A percentile compares a stretch with the other conserved stretches of the same genome.
These are phyloP conservation scores for Drosophila melanosoma DNA, from an alignment of 2,888 invertebrate species.

Conservation along the genomic window DNA sequence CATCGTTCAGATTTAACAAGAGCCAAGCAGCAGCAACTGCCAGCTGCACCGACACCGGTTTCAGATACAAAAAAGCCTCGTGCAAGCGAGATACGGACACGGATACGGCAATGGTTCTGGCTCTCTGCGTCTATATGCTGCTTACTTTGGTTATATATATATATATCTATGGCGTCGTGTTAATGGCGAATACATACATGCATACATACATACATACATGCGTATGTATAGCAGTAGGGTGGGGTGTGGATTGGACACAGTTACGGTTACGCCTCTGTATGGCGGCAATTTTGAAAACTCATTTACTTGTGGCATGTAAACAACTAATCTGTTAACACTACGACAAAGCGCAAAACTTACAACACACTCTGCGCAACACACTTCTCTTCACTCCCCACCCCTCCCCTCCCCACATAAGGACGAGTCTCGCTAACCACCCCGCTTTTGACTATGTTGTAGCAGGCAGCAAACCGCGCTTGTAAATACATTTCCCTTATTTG, in stretches of 20 bases:
- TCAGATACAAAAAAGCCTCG: constrained; percentile 57
- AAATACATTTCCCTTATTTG: constrained; percentile 74
- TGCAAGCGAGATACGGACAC: constrained; percentile 51
- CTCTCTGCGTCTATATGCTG: constrained; percentile 10
- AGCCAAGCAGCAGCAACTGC: constrained; percentile 60
- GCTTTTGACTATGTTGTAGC: constrained; percentile 33
- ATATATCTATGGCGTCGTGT: constrained; percentile 28
- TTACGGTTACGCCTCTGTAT: constrained; percentile 61
- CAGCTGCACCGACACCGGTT: constrained; percentile 67
- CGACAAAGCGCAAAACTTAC: constrained; percentile 68
- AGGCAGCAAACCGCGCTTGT: constrained; percentile 62
- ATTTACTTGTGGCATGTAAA: constrained; percentile 85
- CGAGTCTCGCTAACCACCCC: background rate
- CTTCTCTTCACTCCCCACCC: constrained; percentile 2
- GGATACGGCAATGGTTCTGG: constrained; percentile 34
- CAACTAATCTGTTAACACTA: constrained; percentile 85
- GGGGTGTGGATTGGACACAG: constrained; percentile 20
- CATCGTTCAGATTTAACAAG: constrained; percentile 83
- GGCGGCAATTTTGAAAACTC: constrained; percentile 80
- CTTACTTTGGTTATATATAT: background rate
- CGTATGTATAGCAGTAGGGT: constrained; percentile 17
- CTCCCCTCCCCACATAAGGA: background rate
- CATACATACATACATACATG: constrained; percentile 10
- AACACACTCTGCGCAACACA: constrained; percentile 26
- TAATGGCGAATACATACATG: constrained; percentile 15